phyloP scores from a whole-genome alignment of 2,113 vertebrate species.

The Caranx melampygus region DNA sequence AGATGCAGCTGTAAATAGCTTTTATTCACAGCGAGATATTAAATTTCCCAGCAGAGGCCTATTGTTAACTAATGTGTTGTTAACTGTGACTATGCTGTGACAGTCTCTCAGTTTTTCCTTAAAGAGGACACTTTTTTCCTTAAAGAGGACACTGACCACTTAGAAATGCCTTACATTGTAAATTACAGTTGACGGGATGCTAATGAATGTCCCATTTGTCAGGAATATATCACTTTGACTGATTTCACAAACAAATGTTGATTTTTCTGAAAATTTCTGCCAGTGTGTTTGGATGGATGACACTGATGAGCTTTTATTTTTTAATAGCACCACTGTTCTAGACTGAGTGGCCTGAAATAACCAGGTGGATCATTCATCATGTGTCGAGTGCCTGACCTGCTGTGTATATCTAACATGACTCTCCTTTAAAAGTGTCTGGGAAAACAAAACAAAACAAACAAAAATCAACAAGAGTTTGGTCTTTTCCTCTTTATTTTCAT shows the following conservation, averaged over 20 bases:
- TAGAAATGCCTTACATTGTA: conserved; percentile 7
- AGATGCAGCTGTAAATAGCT: background rate
- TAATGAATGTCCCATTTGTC: conserved; percentile 27
- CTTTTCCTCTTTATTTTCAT: conserved; percentile 21
- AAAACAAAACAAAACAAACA: background rate
- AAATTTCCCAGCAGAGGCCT: background rate
- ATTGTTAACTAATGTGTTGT: background rate
- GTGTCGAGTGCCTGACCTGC: no score
- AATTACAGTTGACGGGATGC: conserved; percentile 6
- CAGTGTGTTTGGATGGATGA: background rate
- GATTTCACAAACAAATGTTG: background rate
- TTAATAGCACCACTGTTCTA: conserved; percentile 1
- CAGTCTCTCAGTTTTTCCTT: background rate
- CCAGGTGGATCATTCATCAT: background rate
- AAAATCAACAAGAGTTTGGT: background rate
- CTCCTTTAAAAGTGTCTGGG: background rate
- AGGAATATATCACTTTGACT: conserved; percentile 12
- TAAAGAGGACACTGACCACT: background rate
- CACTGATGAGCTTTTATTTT: background rate
- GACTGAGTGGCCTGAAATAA: background rate
- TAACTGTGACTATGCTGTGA: background rate
- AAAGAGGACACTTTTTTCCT: background rate
- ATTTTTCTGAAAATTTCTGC: background rate
- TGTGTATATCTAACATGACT: background rate
- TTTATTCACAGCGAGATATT: background rate